Percentiles rank a stretch among this genome's conserved stretches.
These are phyloP conservation scores for Scolanthus callimorphus DNA, from an alignment of 92 coral and sea anemone species.

Conservation along the genomic window DNA sequence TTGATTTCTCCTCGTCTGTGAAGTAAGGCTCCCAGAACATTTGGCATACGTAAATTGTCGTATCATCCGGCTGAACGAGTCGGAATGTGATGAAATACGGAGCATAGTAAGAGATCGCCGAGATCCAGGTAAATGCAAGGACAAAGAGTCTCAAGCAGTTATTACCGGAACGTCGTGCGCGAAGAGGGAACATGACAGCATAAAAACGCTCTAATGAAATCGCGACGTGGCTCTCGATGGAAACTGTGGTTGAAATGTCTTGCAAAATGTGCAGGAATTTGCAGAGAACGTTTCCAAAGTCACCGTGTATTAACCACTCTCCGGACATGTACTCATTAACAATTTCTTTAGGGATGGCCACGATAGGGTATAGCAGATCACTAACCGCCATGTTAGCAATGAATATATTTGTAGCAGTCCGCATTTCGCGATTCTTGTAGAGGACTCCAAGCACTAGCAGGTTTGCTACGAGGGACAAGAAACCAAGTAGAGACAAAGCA, in stretches of 20 bases:
- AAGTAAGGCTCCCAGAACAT: slow-evolving; percentile 27
- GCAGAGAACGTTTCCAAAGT: slow-evolving; percentile 37
- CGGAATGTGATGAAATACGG: slow-evolving; percentile 36
- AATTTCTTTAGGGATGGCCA: slow-evolving; percentile 42
- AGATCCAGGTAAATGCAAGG: slow-evolving; percentile 46
- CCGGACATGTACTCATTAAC: slow-evolving; percentile 14
- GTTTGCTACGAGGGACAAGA: slow-evolving; percentile 28
- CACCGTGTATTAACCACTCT: slow-evolving; percentile 36
- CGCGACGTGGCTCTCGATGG: slow-evolving; percentile 43
- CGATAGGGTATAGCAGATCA: slow-evolving; percentile 36
- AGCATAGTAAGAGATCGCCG: slow-evolving; percentile 21
- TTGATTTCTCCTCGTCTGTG: slow-evolving; percentile 2
- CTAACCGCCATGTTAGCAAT: slow-evolving; percentile 63
- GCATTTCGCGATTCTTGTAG: slow-evolving; percentile 42
- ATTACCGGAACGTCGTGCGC: slow-evolving; percentile 25
- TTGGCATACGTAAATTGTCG: slow-evolving; percentile 1
- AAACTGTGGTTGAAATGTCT: slow-evolving; percentile 43
- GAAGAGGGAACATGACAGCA: slow-evolving; percentile 61
- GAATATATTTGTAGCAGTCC: slow-evolving; percentile 42
- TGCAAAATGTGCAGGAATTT: slow-evolving; percentile 39
- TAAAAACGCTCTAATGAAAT: slow-evolving; percentile 49
- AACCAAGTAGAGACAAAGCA: background rate
- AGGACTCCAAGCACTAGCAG: slow-evolving; percentile 34
- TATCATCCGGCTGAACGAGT: slow-evolving; percentile 1
- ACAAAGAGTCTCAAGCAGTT: slow-evolving; percentile 9